Percentiles rank a stretch among this genome's conserved stretches.
These are phyloP conservation scores for Parazoanthus darwini DNA, from an alignment of 92 coral and sea anemone genomes.

Conservation along the genomic window DNA sequence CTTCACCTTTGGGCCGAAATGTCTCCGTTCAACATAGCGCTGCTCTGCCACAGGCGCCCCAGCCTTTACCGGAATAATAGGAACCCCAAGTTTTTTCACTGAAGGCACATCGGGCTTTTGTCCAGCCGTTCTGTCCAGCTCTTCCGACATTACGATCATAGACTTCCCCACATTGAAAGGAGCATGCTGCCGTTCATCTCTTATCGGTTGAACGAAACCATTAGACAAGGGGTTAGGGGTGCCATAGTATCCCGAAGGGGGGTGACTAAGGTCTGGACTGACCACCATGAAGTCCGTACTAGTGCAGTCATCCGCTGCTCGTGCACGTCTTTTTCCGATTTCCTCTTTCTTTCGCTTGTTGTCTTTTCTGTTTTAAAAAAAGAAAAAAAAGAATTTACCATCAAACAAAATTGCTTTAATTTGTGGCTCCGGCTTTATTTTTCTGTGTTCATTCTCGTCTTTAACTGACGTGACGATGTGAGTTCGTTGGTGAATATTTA, in stretches of 20 bases:
- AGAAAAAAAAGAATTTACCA: neutral
- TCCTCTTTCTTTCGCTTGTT: constrained; percentile 6
- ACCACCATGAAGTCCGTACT: constrained; percentile 7
- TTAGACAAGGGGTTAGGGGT: constrained; percentile 30
- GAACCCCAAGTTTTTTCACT: constrained; percentile 34
- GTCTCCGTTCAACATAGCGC: constrained; percentile 7
- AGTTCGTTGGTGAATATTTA: no score
- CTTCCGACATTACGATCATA: constrained; percentile 34
- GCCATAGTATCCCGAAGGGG: neutral
- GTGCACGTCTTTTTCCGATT: neutral
- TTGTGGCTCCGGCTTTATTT: neutral
- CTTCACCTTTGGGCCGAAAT: neutral
- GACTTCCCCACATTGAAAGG: constrained; percentile 40
- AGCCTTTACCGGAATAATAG: neutral
- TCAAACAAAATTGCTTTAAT: neutral
- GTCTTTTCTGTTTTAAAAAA: constrained; percentile 21
- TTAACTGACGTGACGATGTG: neutral
- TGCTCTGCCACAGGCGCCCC: constrained; percentile 3
- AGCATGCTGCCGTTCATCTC: constrained; percentile 4
- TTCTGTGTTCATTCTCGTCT: neutral
- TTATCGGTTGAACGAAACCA: neutral
- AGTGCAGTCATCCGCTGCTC: neutral
- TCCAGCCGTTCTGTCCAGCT: constrained; percentile 13
- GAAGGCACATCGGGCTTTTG: neutral
- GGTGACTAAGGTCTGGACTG: neutral